A percentile compares a stretch with the other conserved stretches of the same genome.
phyloP scores from a whole-genome alignment of 1,140 invertebrate genomes.

The Solenopsis fugax region DNA sequence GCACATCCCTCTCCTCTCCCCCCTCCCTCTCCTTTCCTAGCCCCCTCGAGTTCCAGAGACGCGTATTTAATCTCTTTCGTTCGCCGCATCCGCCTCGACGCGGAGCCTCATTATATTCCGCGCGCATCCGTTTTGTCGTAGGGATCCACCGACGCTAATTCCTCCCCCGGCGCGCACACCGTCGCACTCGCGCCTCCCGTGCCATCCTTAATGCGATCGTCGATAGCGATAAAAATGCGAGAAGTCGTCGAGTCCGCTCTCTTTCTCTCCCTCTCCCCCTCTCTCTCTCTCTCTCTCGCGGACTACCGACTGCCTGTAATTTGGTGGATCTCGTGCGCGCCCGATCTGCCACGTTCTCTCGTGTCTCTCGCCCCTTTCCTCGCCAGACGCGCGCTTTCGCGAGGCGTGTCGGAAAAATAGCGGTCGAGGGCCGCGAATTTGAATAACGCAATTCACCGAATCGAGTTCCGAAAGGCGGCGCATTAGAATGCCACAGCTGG shows the following conservation, averaged over 20 bases:
- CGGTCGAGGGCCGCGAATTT: constrained; percentile 68
- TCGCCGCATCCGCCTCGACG: constrained; percentile 15
- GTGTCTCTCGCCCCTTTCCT: not conserved
- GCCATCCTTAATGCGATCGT: constrained; percentile 57
- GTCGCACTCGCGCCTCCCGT: not conserved
- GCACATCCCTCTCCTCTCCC: constrained; percentile 23
- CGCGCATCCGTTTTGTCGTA: constrained; percentile 58
- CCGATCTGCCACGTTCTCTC: constrained; percentile 17
- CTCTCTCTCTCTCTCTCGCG: not conserved
- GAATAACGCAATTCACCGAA: constrained; percentile 77
- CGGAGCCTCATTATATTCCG: constrained; percentile 54
- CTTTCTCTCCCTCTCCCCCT: not conserved
- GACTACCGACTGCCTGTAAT: constrained; percentile 54
- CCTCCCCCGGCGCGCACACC: constrained; percentile 19
- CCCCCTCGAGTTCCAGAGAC: not conserved
- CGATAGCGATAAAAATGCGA: constrained; percentile 63
- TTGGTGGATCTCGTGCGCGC: constrained; percentile 37
- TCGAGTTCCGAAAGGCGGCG: constrained; percentile 73
- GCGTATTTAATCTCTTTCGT: constrained; percentile 53
- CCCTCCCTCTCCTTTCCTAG: too few relatives aligned
- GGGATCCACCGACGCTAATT: constrained; percentile 52
- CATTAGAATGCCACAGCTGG: constrained; percentile 69
- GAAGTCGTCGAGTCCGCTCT: constrained; percentile 39
- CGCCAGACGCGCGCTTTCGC: constrained; percentile 39
- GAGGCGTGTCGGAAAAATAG: constrained; percentile 61